Conservation (phyloP, 2,797 vertebrate genomes). For the Microtus obscurus region DNA sequence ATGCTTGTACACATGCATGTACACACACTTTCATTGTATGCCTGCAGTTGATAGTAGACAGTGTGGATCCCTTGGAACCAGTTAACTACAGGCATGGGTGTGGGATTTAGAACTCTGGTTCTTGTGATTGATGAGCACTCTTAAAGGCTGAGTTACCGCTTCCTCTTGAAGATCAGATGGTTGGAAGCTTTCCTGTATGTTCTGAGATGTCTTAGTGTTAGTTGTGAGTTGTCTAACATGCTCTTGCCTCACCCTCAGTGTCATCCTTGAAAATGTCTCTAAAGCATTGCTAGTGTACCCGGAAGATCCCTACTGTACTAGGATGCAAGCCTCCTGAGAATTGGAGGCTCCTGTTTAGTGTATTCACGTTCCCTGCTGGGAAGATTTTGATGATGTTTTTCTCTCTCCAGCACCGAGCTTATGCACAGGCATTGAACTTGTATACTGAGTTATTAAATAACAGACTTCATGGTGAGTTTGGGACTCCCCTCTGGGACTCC, state of each 20-base stretch:
- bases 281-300: not conserved
- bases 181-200: not conserved
- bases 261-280: not conserved
- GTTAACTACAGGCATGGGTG: not conserved
- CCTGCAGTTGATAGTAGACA: not conserved
- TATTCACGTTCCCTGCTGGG: not conserved
- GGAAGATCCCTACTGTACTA: not conserved
- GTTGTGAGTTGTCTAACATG: not conserved
- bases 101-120: not conserved
- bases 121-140: too few relatives aligned
- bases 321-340: not conserved
- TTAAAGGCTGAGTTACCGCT: not conserved
- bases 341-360: not conserved
- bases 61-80: not conserved
- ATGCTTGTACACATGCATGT: too few relatives aligned
- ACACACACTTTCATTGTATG: not conserved
- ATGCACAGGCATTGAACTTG: slow-evolving; percentile 89
- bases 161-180: not conserved
- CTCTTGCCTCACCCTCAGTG: not conserved
- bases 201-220: not conserved
- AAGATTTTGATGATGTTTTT: not conserved
- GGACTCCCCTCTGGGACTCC: fast-evolving
- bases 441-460: slow-evolving; percentile 94
- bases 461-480: slow-evolving; percentile 91
- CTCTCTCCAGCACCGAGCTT: slow-evolving; percentile 89